phyloP scores from a whole-genome alignment of 1,140 invertebrate species.

The Calosoma granatense region DNA sequence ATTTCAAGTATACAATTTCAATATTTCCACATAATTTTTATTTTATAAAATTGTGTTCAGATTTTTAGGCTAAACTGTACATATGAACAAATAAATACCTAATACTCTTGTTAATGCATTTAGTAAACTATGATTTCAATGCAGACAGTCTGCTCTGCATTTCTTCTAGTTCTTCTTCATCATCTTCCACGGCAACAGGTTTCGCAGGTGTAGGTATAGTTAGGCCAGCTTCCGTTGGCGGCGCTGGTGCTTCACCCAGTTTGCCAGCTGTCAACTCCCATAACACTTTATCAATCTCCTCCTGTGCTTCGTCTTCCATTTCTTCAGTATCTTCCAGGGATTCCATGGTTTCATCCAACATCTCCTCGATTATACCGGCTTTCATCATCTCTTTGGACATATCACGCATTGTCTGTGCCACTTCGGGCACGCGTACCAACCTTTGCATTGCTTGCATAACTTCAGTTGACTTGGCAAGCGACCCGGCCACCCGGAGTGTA shows the following conservation, averaged over 20 bases:
- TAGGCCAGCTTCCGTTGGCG: slow-evolving; percentile 53
- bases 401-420: slow-evolving; percentile 93
- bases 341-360: slow-evolving; percentile 97
- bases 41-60: too few relatives aligned
- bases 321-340: slow-evolving; percentile 80
- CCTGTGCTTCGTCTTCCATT: slow-evolving; percentile 77
- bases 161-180: slow-evolving; percentile 71
- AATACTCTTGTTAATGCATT: too few relatives aligned
- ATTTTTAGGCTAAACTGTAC: too few relatives aligned
- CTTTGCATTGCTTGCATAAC: slow-evolving; percentile 95
- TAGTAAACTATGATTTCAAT: slow-evolving; percentile 60
- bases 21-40: too few relatives aligned
- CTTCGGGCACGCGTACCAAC: slow-evolving; percentile 81
- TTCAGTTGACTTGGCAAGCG: slow-evolving; percentile 35
- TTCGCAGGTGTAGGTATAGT: slow-evolving; percentile 39
- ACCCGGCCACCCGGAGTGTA: slow-evolving; percentile 31
- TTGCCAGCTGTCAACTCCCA: slow-evolving; percentile 93
- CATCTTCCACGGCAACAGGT: slow-evolving; percentile 47
- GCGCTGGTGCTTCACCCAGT: slow-evolving; percentile 78
- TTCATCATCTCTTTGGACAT: slow-evolving; percentile 99
- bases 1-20: too few relatives aligned
- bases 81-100: too few relatives aligned
- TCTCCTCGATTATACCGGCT: slow-evolving; percentile 98
- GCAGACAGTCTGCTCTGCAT: slow-evolving; percentile 79
- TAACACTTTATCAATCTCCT: slow-evolving; percentile 52